A percentile compares a stretch with the other conserved stretches of the same genome.
These are phyloP conservation scores for Lacanobia oleracea DNA, from an alignment of 2,888 invertebrate species.

Conservation along the genomic window DNA sequence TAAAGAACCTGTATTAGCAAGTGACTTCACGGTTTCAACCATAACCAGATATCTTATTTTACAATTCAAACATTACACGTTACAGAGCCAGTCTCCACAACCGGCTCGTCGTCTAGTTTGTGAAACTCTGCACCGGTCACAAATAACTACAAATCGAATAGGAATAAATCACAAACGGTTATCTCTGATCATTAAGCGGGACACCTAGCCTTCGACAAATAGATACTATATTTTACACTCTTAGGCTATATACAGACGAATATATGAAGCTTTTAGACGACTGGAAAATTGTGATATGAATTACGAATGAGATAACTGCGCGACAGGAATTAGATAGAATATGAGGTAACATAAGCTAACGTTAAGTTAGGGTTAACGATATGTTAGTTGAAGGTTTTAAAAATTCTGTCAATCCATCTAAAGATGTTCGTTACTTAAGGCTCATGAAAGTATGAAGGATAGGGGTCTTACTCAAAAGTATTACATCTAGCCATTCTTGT, in stretches of 20 bases:
- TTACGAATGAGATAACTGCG: too few species aligned
- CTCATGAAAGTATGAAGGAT: too few species aligned
- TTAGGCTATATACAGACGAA: constrained; percentile 36
- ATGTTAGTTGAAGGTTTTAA: too few species aligned
- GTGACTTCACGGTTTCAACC: not conserved
- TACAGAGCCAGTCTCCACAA: not conserved
- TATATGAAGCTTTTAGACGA: not conserved
- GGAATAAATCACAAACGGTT: constrained; percentile 51
- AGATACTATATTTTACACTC: constrained; percentile 62
- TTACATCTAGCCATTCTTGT: too few species aligned
- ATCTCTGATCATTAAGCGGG: constrained; percentile 65
- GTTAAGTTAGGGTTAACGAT: too few species aligned
- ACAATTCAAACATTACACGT: constrained; percentile 12
- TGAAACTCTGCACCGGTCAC: constrained; percentile 22
- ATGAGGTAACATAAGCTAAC: too few species aligned
- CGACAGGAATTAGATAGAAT: too few species aligned
- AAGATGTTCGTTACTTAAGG: too few species aligned
- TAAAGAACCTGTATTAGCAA: too few species aligned
- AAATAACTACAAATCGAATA: constrained; percentile 48
- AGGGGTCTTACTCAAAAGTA: too few species aligned
- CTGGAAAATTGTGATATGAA: too few species aligned
- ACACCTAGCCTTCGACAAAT: constrained; percentile 67
- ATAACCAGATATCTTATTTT: not conserved
- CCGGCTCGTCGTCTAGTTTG: constrained; percentile 11
- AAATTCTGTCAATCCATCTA: too few species aligned